These are phyloP conservation scores for Abramis brama DNA, from an alignment of 2,113 vertebrate species.

Conservation along the genomic window DNA sequence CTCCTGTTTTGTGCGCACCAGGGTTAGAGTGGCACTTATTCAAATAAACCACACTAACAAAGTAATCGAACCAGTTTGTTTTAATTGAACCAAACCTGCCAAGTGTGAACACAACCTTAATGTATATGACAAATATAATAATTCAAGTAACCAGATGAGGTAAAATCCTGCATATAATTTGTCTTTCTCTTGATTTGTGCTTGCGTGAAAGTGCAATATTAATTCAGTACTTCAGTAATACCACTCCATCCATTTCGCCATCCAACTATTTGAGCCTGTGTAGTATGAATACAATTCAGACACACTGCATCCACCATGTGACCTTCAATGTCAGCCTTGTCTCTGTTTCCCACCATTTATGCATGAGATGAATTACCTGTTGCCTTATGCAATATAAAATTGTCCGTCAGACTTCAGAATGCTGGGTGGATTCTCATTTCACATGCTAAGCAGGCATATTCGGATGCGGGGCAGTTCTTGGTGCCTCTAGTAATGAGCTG, in stretches of 20 bases:
- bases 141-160: neutral
- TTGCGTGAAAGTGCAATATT: neutral
- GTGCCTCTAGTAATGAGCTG: neutral
- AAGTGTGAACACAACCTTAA: neutral
- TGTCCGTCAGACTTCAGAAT: neutral
- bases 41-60: too few species aligned
- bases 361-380: neutral
- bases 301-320: neutral
- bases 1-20: too few species aligned
- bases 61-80: too few species aligned
- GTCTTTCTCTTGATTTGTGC: neutral
- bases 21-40: too few species aligned
- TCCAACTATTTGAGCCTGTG: neutral
- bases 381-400: neutral
- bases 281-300: neutral
- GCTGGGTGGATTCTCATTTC: neutral
- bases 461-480: neutral
- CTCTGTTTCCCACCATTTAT: neutral
- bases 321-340: neutral
- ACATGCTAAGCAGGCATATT: neutral
- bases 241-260: neutral
- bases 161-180: neutral
- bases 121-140: neutral
- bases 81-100: too few species aligned
- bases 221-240: neutral